These are phyloP conservation scores for Podarcis raffonei DNA, from an alignment of 2,113 vertebrate species.

Conservation along the genomic window DNA sequence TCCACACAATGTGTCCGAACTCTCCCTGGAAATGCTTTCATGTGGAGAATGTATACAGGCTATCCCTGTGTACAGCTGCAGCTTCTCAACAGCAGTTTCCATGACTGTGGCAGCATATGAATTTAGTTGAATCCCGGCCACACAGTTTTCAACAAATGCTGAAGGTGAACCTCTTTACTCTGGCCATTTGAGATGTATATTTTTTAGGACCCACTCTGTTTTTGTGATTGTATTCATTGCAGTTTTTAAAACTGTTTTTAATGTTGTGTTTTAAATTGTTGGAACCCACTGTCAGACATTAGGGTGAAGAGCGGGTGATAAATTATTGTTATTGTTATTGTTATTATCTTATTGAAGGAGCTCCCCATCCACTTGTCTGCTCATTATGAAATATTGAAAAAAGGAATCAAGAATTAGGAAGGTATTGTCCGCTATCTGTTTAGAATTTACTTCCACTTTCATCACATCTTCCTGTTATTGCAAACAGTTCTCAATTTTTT, in stretches of 20 bases:
- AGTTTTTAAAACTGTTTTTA: too few relatives aligned
- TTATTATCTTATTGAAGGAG: neutral
- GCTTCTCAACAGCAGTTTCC: neutral
- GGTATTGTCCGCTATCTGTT: constrained; percentile 20
- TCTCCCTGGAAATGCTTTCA: neutral
- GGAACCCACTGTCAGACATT: too few relatives aligned
- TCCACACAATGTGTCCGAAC: too few relatives aligned
- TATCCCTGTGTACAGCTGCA: neutral
- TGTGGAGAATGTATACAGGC: neutral
- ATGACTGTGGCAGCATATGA: neutral
- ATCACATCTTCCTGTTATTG: neutral
- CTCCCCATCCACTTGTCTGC: neutral
- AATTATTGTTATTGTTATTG: too few relatives aligned
- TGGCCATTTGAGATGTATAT: too few relatives aligned
- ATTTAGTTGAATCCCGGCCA: neutral
- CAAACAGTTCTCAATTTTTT: neutral
- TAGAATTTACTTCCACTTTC: constrained; percentile 19
- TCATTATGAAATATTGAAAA: neutral
- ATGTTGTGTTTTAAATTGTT: too few relatives aligned
- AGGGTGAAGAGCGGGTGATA: too few relatives aligned
- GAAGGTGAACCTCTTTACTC: too few relatives aligned
- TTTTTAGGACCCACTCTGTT: too few relatives aligned
- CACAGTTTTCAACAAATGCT: too few relatives aligned
- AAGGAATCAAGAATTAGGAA: constrained; percentile 19
- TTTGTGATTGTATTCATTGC: too few relatives aligned